Evolutionary conservation across 2,797 vertebrate species (phyloP).

Genomic region (Sibirionetta formosa): DNA sequence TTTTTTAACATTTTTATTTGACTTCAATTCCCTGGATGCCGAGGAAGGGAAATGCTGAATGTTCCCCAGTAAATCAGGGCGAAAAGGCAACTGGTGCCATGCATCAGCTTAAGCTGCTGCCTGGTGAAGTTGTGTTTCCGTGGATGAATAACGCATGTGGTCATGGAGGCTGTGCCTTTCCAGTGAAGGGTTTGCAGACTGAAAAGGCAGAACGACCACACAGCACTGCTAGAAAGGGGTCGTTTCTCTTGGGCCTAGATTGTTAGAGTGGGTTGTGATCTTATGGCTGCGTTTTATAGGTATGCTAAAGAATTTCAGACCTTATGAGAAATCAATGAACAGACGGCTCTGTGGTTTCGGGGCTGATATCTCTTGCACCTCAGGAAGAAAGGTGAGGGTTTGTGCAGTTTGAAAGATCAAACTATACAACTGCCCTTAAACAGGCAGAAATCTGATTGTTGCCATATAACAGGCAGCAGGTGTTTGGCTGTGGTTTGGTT

Average conservation of each 20-base stretch:
- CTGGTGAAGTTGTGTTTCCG: constrained; percentile 65
- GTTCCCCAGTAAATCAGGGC: constrained; percentile 52
- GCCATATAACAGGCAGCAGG: not conserved
- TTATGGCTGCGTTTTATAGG: not conserved
- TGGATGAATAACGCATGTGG: constrained; percentile 65
- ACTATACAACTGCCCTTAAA: not conserved
- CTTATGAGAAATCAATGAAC: not conserved
- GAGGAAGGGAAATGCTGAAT: constrained; percentile 31
- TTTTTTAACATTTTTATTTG: constrained; percentile 18
- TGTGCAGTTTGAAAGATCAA: too few species aligned
- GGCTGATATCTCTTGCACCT: not conserved
- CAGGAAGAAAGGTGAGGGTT: not conserved
- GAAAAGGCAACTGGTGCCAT: constrained; percentile 57
- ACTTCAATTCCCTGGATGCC: constrained; percentile 16
- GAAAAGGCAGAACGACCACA: constrained; percentile 2
- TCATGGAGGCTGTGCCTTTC: constrained; percentile 56
- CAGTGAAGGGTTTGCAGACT: constrained; percentile 49
- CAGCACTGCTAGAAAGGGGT: not conserved
- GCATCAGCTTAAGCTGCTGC: constrained; percentile 68
- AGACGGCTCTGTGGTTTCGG: not conserved
- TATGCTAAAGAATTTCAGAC: not conserved
- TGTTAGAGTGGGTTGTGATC: not conserved
- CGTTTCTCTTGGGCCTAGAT: not conserved
- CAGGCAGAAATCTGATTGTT: not conserved
- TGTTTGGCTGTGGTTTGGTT: not conserved